These are phyloP conservation scores for Eubasilissa splendida DNA, from an alignment of 2,888 invertebrate genomes.

Conservation along the genomic window DNA sequence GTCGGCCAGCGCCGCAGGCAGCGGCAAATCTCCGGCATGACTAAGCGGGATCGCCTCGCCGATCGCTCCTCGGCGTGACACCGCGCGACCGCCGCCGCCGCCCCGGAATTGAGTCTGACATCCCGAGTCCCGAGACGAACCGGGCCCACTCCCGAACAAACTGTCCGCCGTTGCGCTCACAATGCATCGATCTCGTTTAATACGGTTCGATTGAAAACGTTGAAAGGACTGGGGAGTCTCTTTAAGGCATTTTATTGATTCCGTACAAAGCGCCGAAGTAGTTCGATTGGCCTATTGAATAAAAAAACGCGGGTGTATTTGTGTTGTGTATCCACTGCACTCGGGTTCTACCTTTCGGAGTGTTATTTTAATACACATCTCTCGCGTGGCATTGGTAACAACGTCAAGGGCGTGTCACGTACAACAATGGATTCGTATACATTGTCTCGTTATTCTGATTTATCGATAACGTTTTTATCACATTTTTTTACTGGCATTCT, in stretches of 20 bases:
- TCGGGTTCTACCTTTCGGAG: slow-evolving; percentile 44
- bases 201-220: slow-evolving; percentile 54
- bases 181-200: slow-evolving; percentile 53
- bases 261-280: slow-evolving; percentile 45
- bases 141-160: slow-evolving; percentile 41
- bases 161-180: slow-evolving; percentile 24
- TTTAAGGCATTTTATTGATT: slow-evolving; percentile 54
- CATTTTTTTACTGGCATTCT: slow-evolving; percentile 13
- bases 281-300: slow-evolving; percentile 23
- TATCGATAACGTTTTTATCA: slow-evolving; percentile 21
- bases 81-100: slow-evolving; percentile 50
- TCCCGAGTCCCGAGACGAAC: slow-evolving; percentile 43
- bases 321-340: slow-evolving; percentile 35
- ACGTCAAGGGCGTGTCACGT: slow-evolving; percentile 32
- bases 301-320: slow-evolving; percentile 46
- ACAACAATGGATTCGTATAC: slow-evolving; percentile 31
- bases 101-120: slow-evolving; percentile 22
- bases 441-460: slow-evolving; percentile 21
- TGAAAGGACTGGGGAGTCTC: slow-evolving; percentile 47
- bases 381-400: slow-evolving; percentile 20
- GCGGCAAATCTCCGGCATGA: slow-evolving; percentile 51
- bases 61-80: slow-evolving; percentile 43
- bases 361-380: slow-evolving; percentile 42
- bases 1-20: not conserved
- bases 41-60: slow-evolving; percentile 25